Base-by-base conservation (phyloP, 1,140 invertebrate genomes). In the Drosophila bocki region DNA sequence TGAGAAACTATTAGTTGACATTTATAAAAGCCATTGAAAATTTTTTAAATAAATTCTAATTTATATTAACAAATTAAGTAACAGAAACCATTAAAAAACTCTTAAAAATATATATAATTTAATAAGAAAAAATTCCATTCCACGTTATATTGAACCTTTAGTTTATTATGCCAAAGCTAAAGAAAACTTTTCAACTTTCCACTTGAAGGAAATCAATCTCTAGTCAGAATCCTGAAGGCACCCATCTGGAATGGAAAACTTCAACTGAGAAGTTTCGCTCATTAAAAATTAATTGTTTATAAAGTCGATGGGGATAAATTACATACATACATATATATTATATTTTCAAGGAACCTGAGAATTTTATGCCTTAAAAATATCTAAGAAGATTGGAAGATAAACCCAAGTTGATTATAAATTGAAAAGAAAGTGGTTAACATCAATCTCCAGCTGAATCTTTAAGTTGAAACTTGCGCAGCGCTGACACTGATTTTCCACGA, bases 121-220 rank as follows among this genome's bases (percentile, higher is more conserved):
- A 4, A 13, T 15, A 9, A 1, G 3, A 15, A 19, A 54, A 5
- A 15, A 12, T 7, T 54, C 1, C 2, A 8, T 22, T 15, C 7
- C 22, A 9, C 17, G 3, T 0, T 22, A 8, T 22, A 15, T 37
- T 9, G 2, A 37, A 15, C 17, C 19, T 8, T 15, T 19, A 22
- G 51, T 53, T 35, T 53, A 22, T 53, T 11, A 33, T 50, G 13
- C 29, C 12, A 32, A 33, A 19, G 13, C 50, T 1, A 35, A 53
- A 35, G 50, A 37, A 48, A 22, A 58, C 33, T 29, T 39, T 58
- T 12, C 8, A 15, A 62, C 51, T 58, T 59, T 62, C 12, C 33
- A 37, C 50, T 50, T 33, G 29, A 53, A 53, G 17, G 29, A 29
- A 62, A 58, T 62, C 51, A 62, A 58, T 62, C 60, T 62, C n/a